A percentile compares a stretch with the other conserved stretches of the same genome.
Evolutionary conservation across 1,140 invertebrate genomes (phyloP).

Genomic region (Telenomus remus): DNA sequence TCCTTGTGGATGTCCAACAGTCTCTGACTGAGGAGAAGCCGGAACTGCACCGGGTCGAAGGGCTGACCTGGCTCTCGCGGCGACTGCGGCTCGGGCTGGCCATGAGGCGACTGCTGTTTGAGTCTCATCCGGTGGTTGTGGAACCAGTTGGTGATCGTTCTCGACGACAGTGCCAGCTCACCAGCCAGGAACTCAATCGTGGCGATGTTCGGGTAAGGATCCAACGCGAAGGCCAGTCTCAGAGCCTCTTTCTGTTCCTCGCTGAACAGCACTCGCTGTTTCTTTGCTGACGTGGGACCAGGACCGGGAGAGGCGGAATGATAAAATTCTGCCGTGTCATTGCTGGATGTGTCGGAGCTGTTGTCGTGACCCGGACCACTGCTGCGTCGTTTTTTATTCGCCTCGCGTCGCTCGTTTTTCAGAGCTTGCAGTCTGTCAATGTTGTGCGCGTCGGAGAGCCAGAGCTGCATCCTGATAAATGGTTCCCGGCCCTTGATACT

Average conservation of each 20-base stretch:
- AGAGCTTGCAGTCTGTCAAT: constrained; percentile 90
- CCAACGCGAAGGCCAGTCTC: constrained; percentile 92
- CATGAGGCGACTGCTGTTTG: constrained; percentile 90
- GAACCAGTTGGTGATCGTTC: constrained; percentile 99
- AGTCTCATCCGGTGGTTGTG: constrained; percentile 99
- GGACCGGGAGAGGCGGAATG: constrained; percentile 88
- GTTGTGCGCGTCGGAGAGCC: constrained; percentile 96
- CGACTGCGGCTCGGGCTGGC: constrained; percentile 80
- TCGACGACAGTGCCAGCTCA: constrained; percentile 92
- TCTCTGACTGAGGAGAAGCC: constrained; percentile 89
- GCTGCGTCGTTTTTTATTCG: constrained; percentile 89
- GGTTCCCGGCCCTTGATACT: constrained; percentile 98
- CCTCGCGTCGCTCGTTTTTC: constrained; percentile 92
- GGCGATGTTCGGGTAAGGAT: constrained; percentile 96
- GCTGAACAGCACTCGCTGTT: constrained; percentile 95
- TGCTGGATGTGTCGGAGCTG: constrained; percentile 89
- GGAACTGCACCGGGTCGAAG: constrained; percentile 94
- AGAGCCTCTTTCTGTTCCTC: constrained; percentile 99
- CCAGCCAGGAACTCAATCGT: constrained; percentile 96
- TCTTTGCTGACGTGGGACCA: constrained; percentile 87
- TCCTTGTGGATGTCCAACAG: constrained; percentile 90
- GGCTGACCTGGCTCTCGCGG: constrained; percentile 83
- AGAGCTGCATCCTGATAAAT: constrained; percentile 98
- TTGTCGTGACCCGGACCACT: constrained; percentile 89
- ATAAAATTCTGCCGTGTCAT: constrained; percentile 92